Percentiles rank a stretch among this genome's conserved stretches.
These are phyloP conservation scores for Radopholus similis DNA, from an alignment of 1,140 invertebrate genomes.

Conservation along the genomic window DNA sequence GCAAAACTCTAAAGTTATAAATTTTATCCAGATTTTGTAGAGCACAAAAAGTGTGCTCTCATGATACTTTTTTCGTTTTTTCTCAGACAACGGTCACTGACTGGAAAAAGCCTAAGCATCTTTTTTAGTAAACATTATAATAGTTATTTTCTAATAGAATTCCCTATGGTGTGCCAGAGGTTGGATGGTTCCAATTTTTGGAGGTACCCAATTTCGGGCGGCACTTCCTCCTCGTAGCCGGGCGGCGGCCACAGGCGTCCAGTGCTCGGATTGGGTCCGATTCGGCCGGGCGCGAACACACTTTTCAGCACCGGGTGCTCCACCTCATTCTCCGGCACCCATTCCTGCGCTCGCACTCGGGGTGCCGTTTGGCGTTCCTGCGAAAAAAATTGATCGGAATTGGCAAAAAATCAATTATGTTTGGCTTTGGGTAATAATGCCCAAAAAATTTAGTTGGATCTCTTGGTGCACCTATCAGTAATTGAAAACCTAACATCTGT, in stretches of 20 bases:
- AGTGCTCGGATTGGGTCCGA: slow-evolving; percentile 1
- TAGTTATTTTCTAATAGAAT: not conserved
- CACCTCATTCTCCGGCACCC: slow-evolving; percentile 40
- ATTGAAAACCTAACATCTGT: too few relatives aligned
- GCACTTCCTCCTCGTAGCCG: slow-evolving; percentile 39
- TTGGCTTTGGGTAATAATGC: not conserved
- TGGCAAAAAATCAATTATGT: not conserved
- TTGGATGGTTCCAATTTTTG: not conserved
- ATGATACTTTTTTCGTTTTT: too few relatives aligned
- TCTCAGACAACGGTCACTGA: too few relatives aligned
- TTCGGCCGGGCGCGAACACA: slow-evolving; percentile 29
- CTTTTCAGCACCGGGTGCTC: slow-evolving; percentile 37
- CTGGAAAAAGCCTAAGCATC: not conserved
- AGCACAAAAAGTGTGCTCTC: too few relatives aligned
- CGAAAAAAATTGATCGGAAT: not conserved
- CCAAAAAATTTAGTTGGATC: too few relatives aligned
- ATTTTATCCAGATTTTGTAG: too few relatives aligned
- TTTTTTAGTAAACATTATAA: not conserved
- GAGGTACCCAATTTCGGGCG: slow-evolving; percentile 24
- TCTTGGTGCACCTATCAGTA: too few relatives aligned
- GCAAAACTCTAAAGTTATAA: too few relatives aligned
- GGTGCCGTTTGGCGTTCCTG: slow-evolving; percentile 22
- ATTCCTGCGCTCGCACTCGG: slow-evolving; percentile 37
- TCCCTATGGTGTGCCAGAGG: not conserved
- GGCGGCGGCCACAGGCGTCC: slow-evolving; percentile 34